These are phyloP conservation scores for Tokudaia tokunoshimensis DNA, from an alignment of 2,797 vertebrate species.

Conservation along the genomic window DNA sequence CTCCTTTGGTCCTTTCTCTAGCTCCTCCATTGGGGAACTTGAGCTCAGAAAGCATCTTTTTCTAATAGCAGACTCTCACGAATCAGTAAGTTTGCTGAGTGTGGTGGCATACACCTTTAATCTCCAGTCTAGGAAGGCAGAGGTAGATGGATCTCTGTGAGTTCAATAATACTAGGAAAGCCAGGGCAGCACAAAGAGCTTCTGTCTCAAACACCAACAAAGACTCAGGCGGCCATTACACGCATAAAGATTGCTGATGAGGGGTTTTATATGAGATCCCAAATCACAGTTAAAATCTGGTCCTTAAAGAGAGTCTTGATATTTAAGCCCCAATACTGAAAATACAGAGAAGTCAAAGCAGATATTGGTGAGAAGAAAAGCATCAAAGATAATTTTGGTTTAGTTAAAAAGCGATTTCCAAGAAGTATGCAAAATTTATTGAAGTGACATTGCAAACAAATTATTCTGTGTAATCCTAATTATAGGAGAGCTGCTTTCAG, in stretches of 20 bases:
- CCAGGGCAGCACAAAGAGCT: not conserved
- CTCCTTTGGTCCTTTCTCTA: too few relatives aligned
- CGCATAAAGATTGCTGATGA: not conserved
- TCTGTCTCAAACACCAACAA: not conserved
- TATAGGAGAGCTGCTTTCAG: not conserved
- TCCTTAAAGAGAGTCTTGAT: not conserved
- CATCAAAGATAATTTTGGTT: not conserved
- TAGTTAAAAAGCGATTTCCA: not conserved
- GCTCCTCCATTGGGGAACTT: too few relatives aligned
- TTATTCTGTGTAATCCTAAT: not conserved
- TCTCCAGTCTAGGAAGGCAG: not conserved
- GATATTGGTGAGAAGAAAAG: not conserved
- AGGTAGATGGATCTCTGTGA: not conserved
- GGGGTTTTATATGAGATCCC: not conserved
- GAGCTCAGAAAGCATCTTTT: not conserved
- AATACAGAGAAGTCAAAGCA: not conserved
- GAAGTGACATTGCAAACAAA: not conserved
- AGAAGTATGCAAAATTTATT: not conserved
- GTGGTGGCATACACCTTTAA: not conserved
- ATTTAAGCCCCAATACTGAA: not conserved
- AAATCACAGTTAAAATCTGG: not conserved
- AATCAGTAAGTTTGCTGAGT: not conserved
- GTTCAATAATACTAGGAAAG: not conserved
- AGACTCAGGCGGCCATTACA: not conserved
- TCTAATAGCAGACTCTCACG: not conserved